Conservation (phyloP, 2,113 vertebrate genomes). For the Tursiops truncatus region DNA sequence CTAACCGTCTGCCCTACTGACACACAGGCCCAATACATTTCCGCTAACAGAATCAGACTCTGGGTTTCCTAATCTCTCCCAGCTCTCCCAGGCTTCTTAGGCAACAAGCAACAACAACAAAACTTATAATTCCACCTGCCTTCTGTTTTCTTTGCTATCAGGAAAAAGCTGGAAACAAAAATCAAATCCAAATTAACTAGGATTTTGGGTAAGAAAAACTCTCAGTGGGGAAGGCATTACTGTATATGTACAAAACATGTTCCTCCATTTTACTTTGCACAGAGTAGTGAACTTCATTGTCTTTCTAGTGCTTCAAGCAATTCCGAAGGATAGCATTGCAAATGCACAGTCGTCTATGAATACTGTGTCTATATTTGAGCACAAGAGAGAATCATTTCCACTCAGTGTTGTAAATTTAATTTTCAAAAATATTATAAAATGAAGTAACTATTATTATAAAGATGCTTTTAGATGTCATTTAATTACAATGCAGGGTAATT, state of each 20-base stretch:
- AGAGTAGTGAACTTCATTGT: neutral
- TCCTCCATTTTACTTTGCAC: neutral
- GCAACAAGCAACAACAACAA: neutral
- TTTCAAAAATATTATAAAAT: slow-evolving; percentile 71
- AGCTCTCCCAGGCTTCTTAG: neutral
- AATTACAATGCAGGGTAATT: slow-evolving; percentile 44
- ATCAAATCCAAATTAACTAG: neutral
- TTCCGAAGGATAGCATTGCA: neutral
- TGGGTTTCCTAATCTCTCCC: neutral
- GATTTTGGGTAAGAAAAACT: neutral
- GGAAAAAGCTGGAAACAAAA: slow-evolving; percentile 8
- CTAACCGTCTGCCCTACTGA: neutral
- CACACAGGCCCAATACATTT: neutral
- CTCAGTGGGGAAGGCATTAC: neutral
- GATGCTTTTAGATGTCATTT: slow-evolving; percentile 71
- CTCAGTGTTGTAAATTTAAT: slow-evolving; percentile 63
- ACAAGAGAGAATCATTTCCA: slow-evolving; percentile 56
- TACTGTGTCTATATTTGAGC: slow-evolving; percentile 12
- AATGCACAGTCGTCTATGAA: slow-evolving; percentile 6
- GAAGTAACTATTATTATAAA: slow-evolving; percentile 68
- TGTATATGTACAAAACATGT: neutral
- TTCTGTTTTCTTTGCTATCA: neutral
- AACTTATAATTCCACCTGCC: neutral
- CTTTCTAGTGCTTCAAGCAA: neutral
- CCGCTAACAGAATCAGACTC: neutral